phyloP scores from a whole-genome alignment of 2,888 invertebrate species.

The Erebia palarica region DNA sequence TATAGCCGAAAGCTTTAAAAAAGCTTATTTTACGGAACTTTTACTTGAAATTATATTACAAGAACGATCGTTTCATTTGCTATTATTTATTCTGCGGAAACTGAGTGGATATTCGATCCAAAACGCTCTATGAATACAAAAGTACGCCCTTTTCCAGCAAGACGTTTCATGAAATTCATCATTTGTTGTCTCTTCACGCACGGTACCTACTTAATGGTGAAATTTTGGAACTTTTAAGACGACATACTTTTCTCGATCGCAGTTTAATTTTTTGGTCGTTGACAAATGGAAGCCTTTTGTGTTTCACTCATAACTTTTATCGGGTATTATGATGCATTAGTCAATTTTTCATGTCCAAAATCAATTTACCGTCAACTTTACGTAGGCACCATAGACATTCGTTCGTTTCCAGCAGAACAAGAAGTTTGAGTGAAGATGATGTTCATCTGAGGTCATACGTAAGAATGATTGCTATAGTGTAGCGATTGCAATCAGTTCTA shows the following conservation, averaged over 20 bases:
- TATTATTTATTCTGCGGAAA: slow-evolving; percentile 25
- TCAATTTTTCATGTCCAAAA: not conserved
- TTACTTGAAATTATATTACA: not conserved
- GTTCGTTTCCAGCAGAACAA: no score
- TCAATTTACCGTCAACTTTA: no score
- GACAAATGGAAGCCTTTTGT: slow-evolving; percentile 20
- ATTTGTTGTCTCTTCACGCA: slow-evolving; percentile 42
- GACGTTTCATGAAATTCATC: slow-evolving; percentile 41
- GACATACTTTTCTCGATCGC: slow-evolving; percentile 8
- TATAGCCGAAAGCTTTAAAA: not conserved
- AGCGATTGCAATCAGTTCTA: no score
- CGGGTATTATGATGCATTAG: not conserved
- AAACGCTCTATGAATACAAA: slow-evolving; percentile 39
- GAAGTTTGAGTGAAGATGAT: no score
- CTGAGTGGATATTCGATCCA: slow-evolving; percentile 35
- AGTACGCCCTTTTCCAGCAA: slow-evolving; percentile 27
- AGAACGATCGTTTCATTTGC: slow-evolving; percentile 2
- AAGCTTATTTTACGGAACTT: not conserved
- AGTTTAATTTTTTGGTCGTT: slow-evolving; percentile 12
- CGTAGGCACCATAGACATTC: no score
- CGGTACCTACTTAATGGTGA: slow-evolving; percentile 36
- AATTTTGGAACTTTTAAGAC: slow-evolving; percentile 29
- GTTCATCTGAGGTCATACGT: no score
- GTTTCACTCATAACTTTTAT: slow-evolving; percentile 3
- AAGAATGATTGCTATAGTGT: no score